Conservation (phyloP, 1,140 invertebrate genomes). For the Papilio helenus region DNA sequence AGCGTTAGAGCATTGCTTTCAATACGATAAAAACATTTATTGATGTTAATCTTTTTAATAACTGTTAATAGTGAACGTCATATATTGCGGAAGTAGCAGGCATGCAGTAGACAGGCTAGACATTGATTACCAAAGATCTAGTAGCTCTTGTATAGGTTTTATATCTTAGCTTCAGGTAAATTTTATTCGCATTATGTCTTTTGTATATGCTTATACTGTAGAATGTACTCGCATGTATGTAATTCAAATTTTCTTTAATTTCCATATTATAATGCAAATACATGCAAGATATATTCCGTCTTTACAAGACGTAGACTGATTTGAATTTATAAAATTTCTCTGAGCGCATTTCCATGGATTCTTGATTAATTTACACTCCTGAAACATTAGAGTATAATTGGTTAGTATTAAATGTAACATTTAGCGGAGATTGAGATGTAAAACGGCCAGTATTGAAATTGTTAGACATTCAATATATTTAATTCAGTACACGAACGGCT, state of each 20-base stretch:
- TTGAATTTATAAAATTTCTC: slow-evolving; percentile 17
- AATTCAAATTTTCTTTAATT: slow-evolving; percentile 6
- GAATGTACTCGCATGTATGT: background rate
- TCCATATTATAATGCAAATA: slow-evolving; percentile 13
- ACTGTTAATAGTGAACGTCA: background rate
- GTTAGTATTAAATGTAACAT: background rate
- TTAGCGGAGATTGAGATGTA: slow-evolving; percentile 23
- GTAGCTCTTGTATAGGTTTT: too few species aligned
- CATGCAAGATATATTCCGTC: slow-evolving; percentile 7
- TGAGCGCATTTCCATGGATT: background rate
- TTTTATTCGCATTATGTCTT: too few species aligned
- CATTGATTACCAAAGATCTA: too few species aligned
- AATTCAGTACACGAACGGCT: slow-evolving; percentile 64
- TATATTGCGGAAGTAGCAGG: background rate
- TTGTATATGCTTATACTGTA: too few species aligned
- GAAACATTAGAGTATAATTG: background rate
- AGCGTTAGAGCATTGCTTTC: slow-evolving; percentile 70
- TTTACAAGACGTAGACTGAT: slow-evolving; percentile 23
- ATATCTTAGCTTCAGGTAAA: too few species aligned
- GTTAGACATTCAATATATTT: slow-evolving; percentile 25
- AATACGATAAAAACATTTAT: slow-evolving; percentile 69
- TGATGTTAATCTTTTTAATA: slow-evolving; percentile 37
- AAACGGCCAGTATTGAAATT: slow-evolving; percentile 1
- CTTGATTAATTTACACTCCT: slow-evolving; percentile 6
- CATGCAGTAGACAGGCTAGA: background rate